Percentiles rank a stretch among this genome's conserved stretches.
These are phyloP conservation scores for Cistogaster globosa DNA, from an alignment of 2,888 invertebrate species.

Conservation along the genomic window DNA sequence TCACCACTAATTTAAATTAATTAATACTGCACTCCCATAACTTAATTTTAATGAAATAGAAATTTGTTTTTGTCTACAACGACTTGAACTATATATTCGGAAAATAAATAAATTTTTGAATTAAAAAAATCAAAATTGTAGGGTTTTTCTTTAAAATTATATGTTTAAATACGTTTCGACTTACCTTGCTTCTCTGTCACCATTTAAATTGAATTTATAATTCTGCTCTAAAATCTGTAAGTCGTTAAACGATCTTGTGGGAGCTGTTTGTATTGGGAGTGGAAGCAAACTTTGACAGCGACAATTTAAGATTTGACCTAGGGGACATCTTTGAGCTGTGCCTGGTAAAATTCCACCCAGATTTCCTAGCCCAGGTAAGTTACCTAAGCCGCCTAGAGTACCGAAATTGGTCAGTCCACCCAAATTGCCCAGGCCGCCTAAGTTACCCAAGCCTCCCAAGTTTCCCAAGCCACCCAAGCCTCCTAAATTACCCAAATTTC, in stretches of 20 bases:
- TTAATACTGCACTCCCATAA: too few relatives aligned
- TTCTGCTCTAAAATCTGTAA: conserved; percentile 75
- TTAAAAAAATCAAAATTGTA: too few relatives aligned
- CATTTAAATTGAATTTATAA: conserved; percentile 74
- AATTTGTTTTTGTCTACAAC: too few relatives aligned
- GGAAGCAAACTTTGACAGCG: conserved; percentile 76
- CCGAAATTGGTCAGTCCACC: conserved; percentile 27
- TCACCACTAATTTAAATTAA: too few relatives aligned
- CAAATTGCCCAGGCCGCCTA: conserved; percentile 45
- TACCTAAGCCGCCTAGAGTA: conserved; percentile 1
- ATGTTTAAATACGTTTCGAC: not conserved
- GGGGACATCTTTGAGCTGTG: conserved; percentile 70
- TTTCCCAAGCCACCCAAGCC: conserved; percentile 28
- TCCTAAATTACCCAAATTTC: conserved; percentile 45
- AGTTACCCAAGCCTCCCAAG: conserved; percentile 23
- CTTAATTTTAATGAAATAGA: too few relatives aligned
- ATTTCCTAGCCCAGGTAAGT: conserved; percentile 5
- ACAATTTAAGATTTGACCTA: conserved; percentile 75
- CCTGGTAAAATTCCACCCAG: conserved; percentile 27
- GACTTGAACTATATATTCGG: too few relatives aligned
- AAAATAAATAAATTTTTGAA: too few relatives aligned
- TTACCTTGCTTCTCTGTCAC: conserved; percentile 75
- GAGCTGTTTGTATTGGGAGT: conserved; percentile 12
- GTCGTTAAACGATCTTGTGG: not conserved
- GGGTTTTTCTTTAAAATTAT: not conserved